A percentile compares a stretch with the other conserved stretches of the same genome.
Conservation (phyloP, 2,888 invertebrate species). For the Uloborus plumipes region DNA sequence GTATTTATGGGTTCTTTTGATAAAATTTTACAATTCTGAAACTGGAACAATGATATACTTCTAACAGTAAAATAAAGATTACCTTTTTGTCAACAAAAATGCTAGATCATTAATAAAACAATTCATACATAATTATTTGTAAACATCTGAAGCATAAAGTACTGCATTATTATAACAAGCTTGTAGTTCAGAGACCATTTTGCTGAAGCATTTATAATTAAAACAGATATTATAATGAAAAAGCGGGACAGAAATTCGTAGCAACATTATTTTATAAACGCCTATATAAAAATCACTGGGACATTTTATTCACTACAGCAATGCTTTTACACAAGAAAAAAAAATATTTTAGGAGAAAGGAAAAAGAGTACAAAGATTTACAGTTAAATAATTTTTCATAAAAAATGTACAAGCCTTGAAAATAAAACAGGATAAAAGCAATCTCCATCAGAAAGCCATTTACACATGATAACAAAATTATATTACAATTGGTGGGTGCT, state of each 20-base stretch:
- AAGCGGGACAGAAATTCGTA: constrained; percentile 4
- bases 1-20: no score
- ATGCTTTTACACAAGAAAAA: constrained; percentile 5
- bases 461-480: constrained; percentile 40
- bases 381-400: background rate
- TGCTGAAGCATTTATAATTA: no score
- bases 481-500: constrained; percentile 58
- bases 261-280: background rate
- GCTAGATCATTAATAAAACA: no score
- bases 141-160: no score
- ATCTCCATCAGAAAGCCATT: background rate
- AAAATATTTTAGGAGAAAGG: background rate
- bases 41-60: no score
- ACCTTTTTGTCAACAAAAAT: no score
- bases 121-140: no score
- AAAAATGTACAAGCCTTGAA: constrained; percentile 1
- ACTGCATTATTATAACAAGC: no score
- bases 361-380: background rate
- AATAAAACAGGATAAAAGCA: background rate
- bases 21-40: no score
- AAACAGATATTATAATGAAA: background rate
- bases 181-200: no score
- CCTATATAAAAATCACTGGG: constrained; percentile 11
- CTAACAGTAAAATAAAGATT: no score
- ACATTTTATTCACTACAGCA: constrained; percentile 9